Percentiles rank a stretch among this genome's conserved stretches.
Evolutionary conservation across 2,888 invertebrate genomes (phyloP).

Genomic region (Monopis laevigella): DNA sequence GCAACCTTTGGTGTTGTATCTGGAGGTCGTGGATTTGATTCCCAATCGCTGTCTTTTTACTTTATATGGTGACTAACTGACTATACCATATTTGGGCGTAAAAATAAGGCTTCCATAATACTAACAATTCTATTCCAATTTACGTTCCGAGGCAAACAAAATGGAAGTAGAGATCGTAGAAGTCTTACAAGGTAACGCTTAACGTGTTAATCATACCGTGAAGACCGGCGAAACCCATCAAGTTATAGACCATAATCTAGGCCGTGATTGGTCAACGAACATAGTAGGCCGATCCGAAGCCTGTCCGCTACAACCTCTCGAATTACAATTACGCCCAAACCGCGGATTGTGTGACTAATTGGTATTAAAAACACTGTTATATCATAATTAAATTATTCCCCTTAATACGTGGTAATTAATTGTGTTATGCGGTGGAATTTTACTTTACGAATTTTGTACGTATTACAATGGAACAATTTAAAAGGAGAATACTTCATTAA

Average conservation of each 20-base stretch:
- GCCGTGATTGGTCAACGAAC: conserved; percentile 46
- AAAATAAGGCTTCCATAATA: no score
- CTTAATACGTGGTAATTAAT: conserved; percentile 32
- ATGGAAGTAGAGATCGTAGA: no score
- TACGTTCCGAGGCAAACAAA: no score
- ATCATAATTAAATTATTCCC: conserved; percentile 63
- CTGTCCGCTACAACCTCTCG: conserved; percentile 52
- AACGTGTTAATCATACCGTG: conserved; percentile 12
- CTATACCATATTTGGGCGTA: no score
- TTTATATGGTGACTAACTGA: no score
- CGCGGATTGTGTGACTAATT: conserved; percentile 61
- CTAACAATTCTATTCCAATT: no score
- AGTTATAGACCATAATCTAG: conserved; percentile 9
- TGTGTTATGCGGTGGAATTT: conserved; percentile 37
- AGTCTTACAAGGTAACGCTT: conserved; percentile 5
- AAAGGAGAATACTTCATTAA: conserved; percentile 47
- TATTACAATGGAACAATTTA: conserved; percentile 51
- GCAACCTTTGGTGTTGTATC: no score
- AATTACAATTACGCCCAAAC: conserved; percentile 62
- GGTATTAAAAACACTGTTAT: conserved; percentile 60
- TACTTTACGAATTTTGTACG: conserved; percentile 50
- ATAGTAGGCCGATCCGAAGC: conserved; percentile 53
- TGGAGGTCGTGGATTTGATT: no score
- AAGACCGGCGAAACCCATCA: conserved; percentile 10
- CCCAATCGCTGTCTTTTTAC: no score